Evolutionary conservation across 1,140 invertebrate species (phyloP).

Genomic region (Lysiphlebus fabarum): DNA sequence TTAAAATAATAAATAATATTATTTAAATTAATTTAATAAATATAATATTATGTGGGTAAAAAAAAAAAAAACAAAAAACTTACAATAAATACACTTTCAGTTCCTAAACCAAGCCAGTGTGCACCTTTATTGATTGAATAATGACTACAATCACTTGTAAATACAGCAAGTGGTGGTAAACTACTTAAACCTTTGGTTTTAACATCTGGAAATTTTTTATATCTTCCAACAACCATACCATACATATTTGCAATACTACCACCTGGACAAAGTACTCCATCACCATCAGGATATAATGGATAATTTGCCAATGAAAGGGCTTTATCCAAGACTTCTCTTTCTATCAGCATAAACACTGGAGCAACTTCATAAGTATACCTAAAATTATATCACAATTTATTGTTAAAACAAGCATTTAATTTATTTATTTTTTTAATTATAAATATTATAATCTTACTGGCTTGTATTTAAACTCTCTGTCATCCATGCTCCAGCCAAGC

Average conservation of each 20-base stretch:
- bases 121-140: constrained; percentile 82
- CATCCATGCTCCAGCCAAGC: constrained; percentile 70
- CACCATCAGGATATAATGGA: constrained; percentile 54
- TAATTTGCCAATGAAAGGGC: constrained; percentile 69
- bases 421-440: constrained; percentile 8
- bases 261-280: constrained; percentile 76
- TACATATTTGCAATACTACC: constrained; percentile 88
- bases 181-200: constrained; percentile 68
- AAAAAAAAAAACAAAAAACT: constrained; percentile 14
- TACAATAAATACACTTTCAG: constrained; percentile 58
- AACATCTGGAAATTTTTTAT: constrained; percentile 67
- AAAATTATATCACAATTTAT: constrained; percentile 20
- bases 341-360: constrained; percentile 71
- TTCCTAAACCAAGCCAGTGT: constrained; percentile 79
- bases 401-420: too few species aligned
- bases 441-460: constrained; percentile 58
- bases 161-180: constrained; percentile 62
- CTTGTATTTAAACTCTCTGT: constrained; percentile 76
- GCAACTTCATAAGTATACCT: constrained; percentile 78
- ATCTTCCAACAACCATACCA: constrained; percentile 75
- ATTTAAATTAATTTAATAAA: background rate
- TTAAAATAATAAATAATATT: constrained; percentile 6
- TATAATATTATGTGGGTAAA: background rate
- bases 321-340: constrained; percentile 62
- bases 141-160: constrained; percentile 81